A percentile compares a stretch with the other conserved stretches of the same genome.
Conservation (phyloP, 2,888 invertebrate genomes). For the Drosophila quinaria region DNA sequence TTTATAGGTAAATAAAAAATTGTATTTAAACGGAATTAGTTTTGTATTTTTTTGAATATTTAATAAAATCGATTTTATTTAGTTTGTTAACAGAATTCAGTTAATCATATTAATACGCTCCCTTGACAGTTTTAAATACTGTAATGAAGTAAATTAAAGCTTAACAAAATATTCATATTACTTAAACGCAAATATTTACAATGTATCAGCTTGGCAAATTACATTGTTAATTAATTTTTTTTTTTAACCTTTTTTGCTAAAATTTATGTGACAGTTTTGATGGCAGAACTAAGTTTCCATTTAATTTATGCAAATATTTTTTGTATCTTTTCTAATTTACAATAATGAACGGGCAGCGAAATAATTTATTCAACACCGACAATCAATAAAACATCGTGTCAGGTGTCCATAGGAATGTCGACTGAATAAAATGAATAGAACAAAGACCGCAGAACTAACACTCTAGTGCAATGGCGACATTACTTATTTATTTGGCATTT, state of each 20-base stretch:
- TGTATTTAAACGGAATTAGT: neutral
- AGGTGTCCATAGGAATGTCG: conserved; percentile 26
- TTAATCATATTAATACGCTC: neutral
- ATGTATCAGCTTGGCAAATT: conserved; percentile 13
- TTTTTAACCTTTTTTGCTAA: neutral
- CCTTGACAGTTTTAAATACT: neutral
- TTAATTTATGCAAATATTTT: conserved; percentile 32
- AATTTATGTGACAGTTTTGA: conserved; percentile 12
- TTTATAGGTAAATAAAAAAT: neutral
- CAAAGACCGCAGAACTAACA: conserved; percentile 48
- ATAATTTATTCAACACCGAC: conserved; percentile 43
- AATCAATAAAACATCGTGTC: conserved; percentile 25
- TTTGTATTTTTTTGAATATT: neutral
- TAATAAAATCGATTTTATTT: neutral
- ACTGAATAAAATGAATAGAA: conserved; percentile 31
- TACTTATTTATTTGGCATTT: conserved; percentile 70
- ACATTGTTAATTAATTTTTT: conserved; percentile 14
- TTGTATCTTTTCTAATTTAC: conserved; percentile 6
- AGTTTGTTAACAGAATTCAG: neutral
- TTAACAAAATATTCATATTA: neutral
- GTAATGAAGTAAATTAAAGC: conserved; percentile 5
- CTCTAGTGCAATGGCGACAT: conserved; percentile 41
- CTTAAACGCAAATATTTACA: neutral
- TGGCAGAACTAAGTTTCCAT: neutral
- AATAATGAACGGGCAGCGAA: conserved; percentile 1